Evolutionary conservation across 35 echinoderm and acorn worm species (phyloP).

Genomic region (Lytechinus variegatus): DNA sequence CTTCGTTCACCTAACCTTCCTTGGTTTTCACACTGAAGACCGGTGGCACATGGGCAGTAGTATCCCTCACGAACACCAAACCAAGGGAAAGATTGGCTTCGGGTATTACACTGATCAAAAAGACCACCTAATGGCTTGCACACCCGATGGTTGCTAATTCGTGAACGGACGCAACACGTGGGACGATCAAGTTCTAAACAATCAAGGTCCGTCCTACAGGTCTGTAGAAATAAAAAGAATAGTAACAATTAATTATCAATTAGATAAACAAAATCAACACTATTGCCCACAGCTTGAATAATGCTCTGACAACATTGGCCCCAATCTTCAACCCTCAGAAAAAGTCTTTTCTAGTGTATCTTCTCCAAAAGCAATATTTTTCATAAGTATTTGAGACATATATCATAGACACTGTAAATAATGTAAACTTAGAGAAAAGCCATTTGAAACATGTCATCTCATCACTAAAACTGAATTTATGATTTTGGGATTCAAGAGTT

Average conservation of each 20-base stretch:
- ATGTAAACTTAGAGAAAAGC: no score
- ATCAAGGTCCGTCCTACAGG: slow-evolving; percentile 62
- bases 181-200: slow-evolving; percentile 37
- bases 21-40: slow-evolving; percentile 37
- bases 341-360: no score
- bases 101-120: slow-evolving; percentile 53
- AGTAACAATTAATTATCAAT: not conserved
- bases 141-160: slow-evolving; percentile 31
- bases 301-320: no score
- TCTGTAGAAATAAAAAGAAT: slow-evolving; percentile 50
- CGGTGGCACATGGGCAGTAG: slow-evolving; percentile 53
- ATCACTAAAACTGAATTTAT: no score
- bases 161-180: slow-evolving; percentile 55
- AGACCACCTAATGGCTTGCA: slow-evolving; percentile 58
- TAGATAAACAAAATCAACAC: not conserved
- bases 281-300: no score
- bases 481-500: no score
- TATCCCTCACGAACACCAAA: slow-evolving; percentile 50
- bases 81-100: slow-evolving; percentile 57
- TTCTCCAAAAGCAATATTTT: no score
- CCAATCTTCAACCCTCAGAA: no score
- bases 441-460: no score
- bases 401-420: no score
- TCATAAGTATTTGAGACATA: no score
- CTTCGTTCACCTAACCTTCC: not conserved